Base-by-base conservation (phyloP, 1,140 invertebrate species). In the Drosophila subpulchrella region DNA sequence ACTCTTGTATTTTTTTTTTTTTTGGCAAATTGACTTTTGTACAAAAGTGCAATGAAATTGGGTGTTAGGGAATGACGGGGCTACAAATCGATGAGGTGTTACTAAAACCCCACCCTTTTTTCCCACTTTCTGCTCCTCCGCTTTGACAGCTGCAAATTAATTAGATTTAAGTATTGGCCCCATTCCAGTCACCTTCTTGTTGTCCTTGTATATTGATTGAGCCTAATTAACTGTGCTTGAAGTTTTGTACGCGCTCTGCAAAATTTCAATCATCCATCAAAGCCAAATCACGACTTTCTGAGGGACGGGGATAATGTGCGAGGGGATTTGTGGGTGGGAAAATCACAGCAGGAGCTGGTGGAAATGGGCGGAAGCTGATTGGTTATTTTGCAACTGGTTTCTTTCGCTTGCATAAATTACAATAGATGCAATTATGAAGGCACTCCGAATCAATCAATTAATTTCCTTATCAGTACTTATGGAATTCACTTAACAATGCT, bases 221-320 rank as follows among this genome's bases (percentile, higher is more conserved):
- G 76, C 79, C 83, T 88, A 89, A 88, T 88, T 88, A 89, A 88
- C 84, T 88, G 80, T 89, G 88, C 83, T 88, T 88, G 75, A 88
- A 86, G 75, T 86, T 86, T 71, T 81, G 67, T 72, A 80, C 78
- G 70, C 73, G 82, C 78, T 67, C 76, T 73, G 50, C 74, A 60
- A 85, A 86, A 83, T 88, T 88, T 83, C 76, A 79, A 83, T 79
- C 84, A 88, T 89, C 84, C 84, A 83, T 83, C 84, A 89, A 83
- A 78, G 75, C 76, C 84, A 70, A 77, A 77, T 53, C 72, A 76
- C 24, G 36, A 42, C 38, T 39, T 65, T 5, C 34, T 27, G 15
- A 39, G 47, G 51, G 17, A 15, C 24, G 53, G 34, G 10, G 27
- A 20, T 13, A 38, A 7, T 24, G 39, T 7, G n/a, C 20, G 24